Evolutionary conservation across 2,888 invertebrate species (phyloP), one percentile per base, ranked within the genome.

Genomic region (Physocephala rufipes): DNA sequence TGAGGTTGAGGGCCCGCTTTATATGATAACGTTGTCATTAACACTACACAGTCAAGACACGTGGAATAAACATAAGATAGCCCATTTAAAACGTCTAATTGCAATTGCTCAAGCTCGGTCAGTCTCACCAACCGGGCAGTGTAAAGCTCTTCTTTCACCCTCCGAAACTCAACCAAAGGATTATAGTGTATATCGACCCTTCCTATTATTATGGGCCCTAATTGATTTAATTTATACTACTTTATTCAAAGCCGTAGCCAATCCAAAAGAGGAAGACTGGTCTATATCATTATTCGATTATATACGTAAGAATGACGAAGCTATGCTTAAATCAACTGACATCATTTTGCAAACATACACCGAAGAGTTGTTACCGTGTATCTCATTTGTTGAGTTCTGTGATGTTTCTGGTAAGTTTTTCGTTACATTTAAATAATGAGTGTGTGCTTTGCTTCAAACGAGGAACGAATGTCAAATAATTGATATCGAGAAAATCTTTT

Each of bases 291-390:
- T 98, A 70, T 97, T 97, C 24, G 96, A 97, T 84, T 96, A 93
- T 85, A 95, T 98, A 81, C 92, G 98, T 1, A 93, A 95, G 85
- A 96, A 95, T 87, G 98, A 99, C 87, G 96, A 96, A 84, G 89
- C 90, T 5, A 90, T 97, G 87, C 88, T 96, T 26, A 97, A 97
- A 84, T 91, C 93, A 16, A 95, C 95, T 15, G 96, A 96, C 84
- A 90, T 90, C 74, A 89, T 97, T 73, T 90, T 98, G 75, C 88
- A 90, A 30, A 89, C 90, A 0, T 94, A 96, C 79, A 93, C 95
- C 55, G 95, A 96, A 79, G 96, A 97, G 85, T 89, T 96, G 80
- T 88, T 97, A 79, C 95, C 96, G 13, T 95, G 96, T 87, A 90
- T 95, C 74, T 94, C 95, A 19, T 93, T 97, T 86, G 90, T 90